Base-by-base conservation (phyloP, 2,888 invertebrate genomes). In the Stictocephala bisonia region DNA sequence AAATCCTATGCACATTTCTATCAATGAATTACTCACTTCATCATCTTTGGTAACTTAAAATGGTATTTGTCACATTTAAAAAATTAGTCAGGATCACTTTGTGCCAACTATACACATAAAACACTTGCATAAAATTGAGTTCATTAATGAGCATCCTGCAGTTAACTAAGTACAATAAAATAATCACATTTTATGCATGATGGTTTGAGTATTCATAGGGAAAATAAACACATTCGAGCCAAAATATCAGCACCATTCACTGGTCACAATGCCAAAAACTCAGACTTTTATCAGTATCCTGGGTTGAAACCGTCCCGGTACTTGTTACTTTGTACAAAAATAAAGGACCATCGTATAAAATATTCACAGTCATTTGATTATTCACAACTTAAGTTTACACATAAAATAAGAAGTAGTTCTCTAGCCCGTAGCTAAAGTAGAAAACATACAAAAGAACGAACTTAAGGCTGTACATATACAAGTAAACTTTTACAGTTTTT, bases 171-270 rank as follows among this genome's bases (percentile, higher is more conserved):
- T 60, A 60, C 60, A 60, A 40, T 60, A 27, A 56, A 60, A 27
- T 22, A 56, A 60, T 40, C 35, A 60, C 60, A 35, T 22, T 60
- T 18, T 40, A 20, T 15, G 31, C 56, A 15, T 56, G 3, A 56
- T 56, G 24, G 27, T 18, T 51, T 4, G 51, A 51, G 2, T 24
- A 53, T 53, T 18, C 3, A 7, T 27, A 20, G 31, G 20, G 60
- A 60, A 60, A 60, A 26, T 35, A 60, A 60, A 60, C 60, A 60
- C 60, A 40, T 60, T 60, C 40, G 40, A 60, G 18, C 60, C 60
- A 60, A 60, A 60, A 60, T 60, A 60, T 60, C 68, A 70, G 70
- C 70, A 70, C 70, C 70, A 56, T 70, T 70, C 69, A 51, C 51
- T 22, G 31, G 31, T 68, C 69, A 69, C 69, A 51, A 69, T 50